phyloP scores from a whole-genome alignment of 2,888 invertebrate genomes.

The Sphecodes monilicornis region DNA sequence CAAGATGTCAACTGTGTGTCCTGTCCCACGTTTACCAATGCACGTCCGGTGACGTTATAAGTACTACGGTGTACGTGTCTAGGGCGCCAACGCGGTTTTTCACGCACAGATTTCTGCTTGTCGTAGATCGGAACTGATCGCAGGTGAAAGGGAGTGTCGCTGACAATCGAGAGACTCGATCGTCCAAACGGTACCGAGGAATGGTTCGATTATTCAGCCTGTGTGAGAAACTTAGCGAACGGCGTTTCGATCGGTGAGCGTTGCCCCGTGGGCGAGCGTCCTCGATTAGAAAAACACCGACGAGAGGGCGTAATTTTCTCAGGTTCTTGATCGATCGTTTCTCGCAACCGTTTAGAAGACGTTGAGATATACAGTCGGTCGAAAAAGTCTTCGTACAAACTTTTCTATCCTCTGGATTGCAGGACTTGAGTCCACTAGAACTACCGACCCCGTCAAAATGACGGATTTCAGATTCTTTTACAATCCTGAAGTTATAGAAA shows the following conservation, averaged over 20 bases:
- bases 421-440: too few relatives aligned
- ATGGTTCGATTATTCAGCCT: not conserved
- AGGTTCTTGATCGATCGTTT: constrained; percentile 44
- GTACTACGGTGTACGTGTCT: constrained; percentile 31
- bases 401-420: not conserved
- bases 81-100: constrained; percentile 29
- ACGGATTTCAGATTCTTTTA: too few relatives aligned
- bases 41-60: not conserved
- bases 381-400: not conserved
- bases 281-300: constrained; percentile 31
- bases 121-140: constrained; percentile 13
- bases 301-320: constrained; percentile 44
- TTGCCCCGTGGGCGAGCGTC: constrained; percentile 42
- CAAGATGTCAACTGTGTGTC: not conserved
- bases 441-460: too few relatives aligned
- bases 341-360: constrained; percentile 30
- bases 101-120: constrained; percentile 30
- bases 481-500: too few relatives aligned
- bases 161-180: constrained; percentile 45
- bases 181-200: constrained; percentile 8
- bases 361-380: not conserved
- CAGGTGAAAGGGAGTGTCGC: constrained; percentile 54
- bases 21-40: not conserved
- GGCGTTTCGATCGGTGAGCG: constrained; percentile 15
- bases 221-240: constrained; percentile 30